A percentile compares a stretch with the other conserved stretches of the same genome.
These are phyloP conservation scores for Cosmia pyralina DNA, from an alignment of 2,888 invertebrate species.

Conservation along the genomic window DNA sequence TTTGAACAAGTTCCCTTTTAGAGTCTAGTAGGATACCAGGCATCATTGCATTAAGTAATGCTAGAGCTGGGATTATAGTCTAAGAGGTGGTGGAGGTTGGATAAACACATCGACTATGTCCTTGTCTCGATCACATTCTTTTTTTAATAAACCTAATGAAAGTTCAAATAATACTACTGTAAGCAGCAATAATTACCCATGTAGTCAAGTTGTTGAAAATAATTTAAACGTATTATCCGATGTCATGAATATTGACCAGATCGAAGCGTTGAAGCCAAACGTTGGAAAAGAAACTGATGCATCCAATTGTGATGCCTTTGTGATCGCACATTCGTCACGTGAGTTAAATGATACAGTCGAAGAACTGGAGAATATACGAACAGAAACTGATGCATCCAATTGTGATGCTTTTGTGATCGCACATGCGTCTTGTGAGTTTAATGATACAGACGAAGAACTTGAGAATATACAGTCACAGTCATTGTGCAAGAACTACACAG, in stretches of 20 bases:
- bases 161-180: constrained; percentile 25
- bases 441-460: no score
- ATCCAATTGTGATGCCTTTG: no score
- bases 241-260: constrained; percentile 25
- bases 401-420: no score
- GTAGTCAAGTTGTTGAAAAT: constrained; percentile 41
- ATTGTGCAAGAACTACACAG: no score
- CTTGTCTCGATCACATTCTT: constrained; percentile 40
- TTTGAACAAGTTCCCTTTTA: no score
- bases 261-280: constrained; percentile 26
- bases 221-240: constrained; percentile 35
- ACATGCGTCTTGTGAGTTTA: no score
- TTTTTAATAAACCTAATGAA: constrained; percentile 42
- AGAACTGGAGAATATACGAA: constrained; percentile 34
- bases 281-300: constrained; percentile 25
- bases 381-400: no score
- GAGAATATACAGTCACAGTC: no score
- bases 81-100: no score
- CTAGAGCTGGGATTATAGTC: no score
- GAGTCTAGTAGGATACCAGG: no score
- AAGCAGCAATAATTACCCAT: constrained; percentile 35
- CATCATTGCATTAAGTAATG: no score
- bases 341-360: constrained; percentile 41
- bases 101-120: constrained; percentile 43
- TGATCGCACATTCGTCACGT: constrained; percentile 37